Conservation (phyloP, 1,140 invertebrate genomes). For the Theocolax elegans region DNA sequence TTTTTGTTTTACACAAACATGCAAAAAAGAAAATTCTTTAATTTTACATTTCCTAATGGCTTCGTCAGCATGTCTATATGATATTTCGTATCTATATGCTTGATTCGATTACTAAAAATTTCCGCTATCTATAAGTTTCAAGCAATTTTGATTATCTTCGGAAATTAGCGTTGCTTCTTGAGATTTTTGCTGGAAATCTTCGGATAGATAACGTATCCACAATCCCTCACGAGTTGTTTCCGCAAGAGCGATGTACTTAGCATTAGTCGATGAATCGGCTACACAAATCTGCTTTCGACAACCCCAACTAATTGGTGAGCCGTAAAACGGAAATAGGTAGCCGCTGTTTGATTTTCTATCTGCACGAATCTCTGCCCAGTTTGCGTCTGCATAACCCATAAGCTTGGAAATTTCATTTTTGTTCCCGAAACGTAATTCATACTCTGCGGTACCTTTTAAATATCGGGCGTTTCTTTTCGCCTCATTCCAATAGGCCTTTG, state of each 20-base stretch:
- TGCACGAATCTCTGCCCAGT: background rate
- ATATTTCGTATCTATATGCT: constrained; percentile 12
- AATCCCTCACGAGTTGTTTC: constrained; percentile 10
- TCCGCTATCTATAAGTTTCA: constrained; percentile 3
- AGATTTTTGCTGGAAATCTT: background rate
- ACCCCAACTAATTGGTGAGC: constrained; percentile 31
- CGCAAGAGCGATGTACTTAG: constrained; percentile 28
- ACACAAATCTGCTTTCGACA: no score
- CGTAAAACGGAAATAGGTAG: constrained; percentile 34
- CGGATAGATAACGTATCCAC: constrained; percentile 1
- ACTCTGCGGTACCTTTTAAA: constrained; percentile 43
- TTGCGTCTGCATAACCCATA: no score
- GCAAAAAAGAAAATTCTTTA: no score
- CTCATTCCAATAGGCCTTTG: constrained; percentile 48
- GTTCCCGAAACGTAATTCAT: no score
- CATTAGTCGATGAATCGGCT: constrained; percentile 45
- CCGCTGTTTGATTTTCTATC: constrained; percentile 40
- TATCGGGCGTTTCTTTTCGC: constrained; percentile 53
- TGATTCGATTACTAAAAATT: background rate
- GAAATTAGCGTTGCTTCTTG: background rate
- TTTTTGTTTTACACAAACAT: no score
- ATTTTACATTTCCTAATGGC: no score
- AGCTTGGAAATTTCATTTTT: no score
- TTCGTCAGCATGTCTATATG: no score
- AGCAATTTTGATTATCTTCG: constrained; percentile 23